Evolutionary conservation across 2,797 vertebrate genomes (phyloP), one percentile per base, ranked within the genome.

Genomic region (Rhyacichthys aspro): DNA sequence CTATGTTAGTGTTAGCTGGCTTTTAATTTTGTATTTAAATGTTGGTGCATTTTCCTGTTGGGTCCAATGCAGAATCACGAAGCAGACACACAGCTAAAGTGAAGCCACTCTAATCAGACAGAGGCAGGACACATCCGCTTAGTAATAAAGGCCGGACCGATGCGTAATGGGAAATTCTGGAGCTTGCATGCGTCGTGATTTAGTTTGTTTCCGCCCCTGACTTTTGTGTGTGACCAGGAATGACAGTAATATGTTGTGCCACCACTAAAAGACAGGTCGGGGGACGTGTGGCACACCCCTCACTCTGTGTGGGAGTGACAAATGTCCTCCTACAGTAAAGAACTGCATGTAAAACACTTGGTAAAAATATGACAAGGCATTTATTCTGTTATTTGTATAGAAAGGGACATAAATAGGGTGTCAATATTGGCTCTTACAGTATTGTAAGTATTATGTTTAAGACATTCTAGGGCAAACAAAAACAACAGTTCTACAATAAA

Each of bases 201-300:
- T 69, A 67, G 75, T 8, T 77, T 79, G 70, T 83, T 76, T 81
- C 17, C 76, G 41, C 62, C 15, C 0, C 14, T n/a, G 64, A 67
- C 67, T 69, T 76, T 70, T 64, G 33, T 74, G 56, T 68, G 16
- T 61, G 63, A 74, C 67, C 43, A 54, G 23, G 70, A 73, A 53
- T 87, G 85, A 88, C 83, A 86, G 80, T 84, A 84, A 86, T 78
- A 59, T 81, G 74, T 78, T 79, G 79, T 86, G 79, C 78, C 76
- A 83, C 60, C 44, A 59, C 62, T 65, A 64, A 72, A 75, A 10
- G 75, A 68, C 61, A 82, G 73, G 77, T 71, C 81, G 80, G 75
- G 67, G 72, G 73, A 84, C 72, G 76, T 84, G 37, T 81, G 63
- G 55, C 81, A 76, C 72, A 85, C 83, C 81, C 67, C 76, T 78